Conservation (phyloP, 2,113 vertebrate genomes). For the Willisornis vidua region DNA sequence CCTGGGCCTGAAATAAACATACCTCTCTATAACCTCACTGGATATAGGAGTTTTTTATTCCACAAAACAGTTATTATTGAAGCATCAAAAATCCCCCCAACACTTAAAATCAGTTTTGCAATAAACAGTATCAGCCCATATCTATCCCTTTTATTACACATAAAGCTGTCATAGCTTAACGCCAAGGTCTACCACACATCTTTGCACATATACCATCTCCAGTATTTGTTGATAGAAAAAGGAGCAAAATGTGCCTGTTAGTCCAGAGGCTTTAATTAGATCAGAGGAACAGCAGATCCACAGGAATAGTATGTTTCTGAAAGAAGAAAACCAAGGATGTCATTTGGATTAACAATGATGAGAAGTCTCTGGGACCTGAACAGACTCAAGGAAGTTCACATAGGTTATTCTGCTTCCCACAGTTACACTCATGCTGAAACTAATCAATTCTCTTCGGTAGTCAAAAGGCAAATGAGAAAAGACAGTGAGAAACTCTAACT, state of each 20-base stretch:
- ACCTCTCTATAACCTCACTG: no score
- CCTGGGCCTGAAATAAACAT: no score
- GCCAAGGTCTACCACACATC: not conserved
- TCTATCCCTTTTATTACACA: not conserved
- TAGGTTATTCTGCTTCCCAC: not conserved
- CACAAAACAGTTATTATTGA: not conserved
- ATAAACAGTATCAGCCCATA: not conserved
- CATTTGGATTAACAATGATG: constrained; percentile 8
- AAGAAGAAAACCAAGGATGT: not conserved
- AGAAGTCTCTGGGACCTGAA: not conserved
- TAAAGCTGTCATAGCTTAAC: not conserved
- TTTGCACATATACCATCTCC: not conserved
- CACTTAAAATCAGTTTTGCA: not conserved
- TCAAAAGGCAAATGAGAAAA: not conserved
- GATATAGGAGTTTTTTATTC: no score
- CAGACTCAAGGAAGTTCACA: not conserved
- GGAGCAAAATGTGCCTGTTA: not conserved
- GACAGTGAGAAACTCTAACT: not conserved
- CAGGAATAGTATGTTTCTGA: not conserved
- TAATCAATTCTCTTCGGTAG: not conserved
- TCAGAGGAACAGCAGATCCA: not conserved
- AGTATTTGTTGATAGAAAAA: not conserved
- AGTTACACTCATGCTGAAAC: not conserved
- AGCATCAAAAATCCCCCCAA: not conserved
- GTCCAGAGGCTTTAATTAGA: constrained; percentile 22